Evolutionary conservation across 1,140 invertebrate genomes (phyloP).

Genomic region (Lordiphosa stackelbergi): DNA sequence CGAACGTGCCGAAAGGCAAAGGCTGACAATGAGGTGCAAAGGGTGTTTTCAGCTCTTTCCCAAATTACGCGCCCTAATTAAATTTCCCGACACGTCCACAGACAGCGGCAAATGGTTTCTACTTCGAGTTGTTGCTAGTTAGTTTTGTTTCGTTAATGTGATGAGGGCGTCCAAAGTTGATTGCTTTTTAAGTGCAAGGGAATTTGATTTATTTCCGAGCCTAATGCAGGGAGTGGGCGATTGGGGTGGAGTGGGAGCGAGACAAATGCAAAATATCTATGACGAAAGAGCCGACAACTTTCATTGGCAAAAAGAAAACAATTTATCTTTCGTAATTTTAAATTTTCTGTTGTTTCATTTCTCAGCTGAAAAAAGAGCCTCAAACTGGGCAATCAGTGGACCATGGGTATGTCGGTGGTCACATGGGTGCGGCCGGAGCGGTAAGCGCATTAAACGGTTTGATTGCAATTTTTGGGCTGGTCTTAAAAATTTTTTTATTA

Average conservation of each 20-base stretch:
- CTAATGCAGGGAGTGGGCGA: neutral
- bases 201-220: constrained; percentile 30
- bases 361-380: constrained; percentile 19
- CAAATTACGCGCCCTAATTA: constrained; percentile 56
- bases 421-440: neutral
- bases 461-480: constrained; percentile 49
- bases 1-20: constrained; percentile 11
- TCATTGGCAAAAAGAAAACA: constrained; percentile 20
- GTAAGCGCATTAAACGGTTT: constrained; percentile 56
- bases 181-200: constrained; percentile 59
- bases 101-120: constrained; percentile 15
- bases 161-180: constrained; percentile 30
- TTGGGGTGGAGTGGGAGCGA: neutral
- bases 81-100: constrained; percentile 59
- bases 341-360: constrained; percentile 14
- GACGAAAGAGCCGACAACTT: constrained; percentile 22
- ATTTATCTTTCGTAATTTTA: neutral
- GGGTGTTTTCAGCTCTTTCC: constrained; percentile 15
- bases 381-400: constrained; percentile 47
- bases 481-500: constrained; percentile 34
- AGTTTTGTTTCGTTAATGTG: constrained; percentile 53
- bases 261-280: constrained; percentile 14
- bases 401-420: neutral
- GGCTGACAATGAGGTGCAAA: constrained; percentile 36
- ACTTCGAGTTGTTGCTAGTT: constrained; percentile 22